Evolutionary conservation across 1,140 invertebrate genomes (phyloP), one percentile per base, ranked within the genome.

Genomic region (Cephus cinctus): DNA sequence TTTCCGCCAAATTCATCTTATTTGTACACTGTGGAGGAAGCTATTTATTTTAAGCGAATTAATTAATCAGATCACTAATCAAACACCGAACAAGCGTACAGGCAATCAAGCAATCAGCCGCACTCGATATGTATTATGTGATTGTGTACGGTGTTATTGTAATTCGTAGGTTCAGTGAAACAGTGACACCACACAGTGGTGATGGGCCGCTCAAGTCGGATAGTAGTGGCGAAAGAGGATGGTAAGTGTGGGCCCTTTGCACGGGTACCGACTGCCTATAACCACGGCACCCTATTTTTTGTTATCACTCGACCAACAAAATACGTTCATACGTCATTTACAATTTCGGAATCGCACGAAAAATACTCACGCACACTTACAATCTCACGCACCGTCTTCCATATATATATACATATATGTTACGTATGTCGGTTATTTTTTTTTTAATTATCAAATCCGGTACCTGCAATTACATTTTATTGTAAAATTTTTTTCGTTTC

Each of bases 131-230:
- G 15, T 20, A 36, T 43, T 43, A 55, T 61, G 57, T 70, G 63
- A 72, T 71, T 66, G 62, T 69, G 64, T 68, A 71, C 63, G 66
- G 65, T 69, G 61, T 70, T 63, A 57, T 72, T 67, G 59, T 73
- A 70, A 69, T 75, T 70, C 70, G 67, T 73, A 75, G 73, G 73
- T 75, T 75, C 73, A 73, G 73, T 73, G 68, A 73, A 71, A 70
- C 67, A 57, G 71, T 69, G 71, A 73, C 68, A 67, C 68, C 69
- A 68, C 71, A 73, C 61, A 71, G 70, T 71, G 71, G 67, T 71
- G 69, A 63, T 52, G 73, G 70, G 53, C 61, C 65, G 59, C 61
- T 75, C 69, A 71, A 71, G 66, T 73, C 65, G 51, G 69, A 71
- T 69, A 70, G 54, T 72, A 73, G 63, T 75, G 72, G 65, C 63